Evolutionary conservation across 2,797 vertebrate genomes (phyloP), one percentile per base, ranked within the genome.

Genomic region (Sebastes oblongus): DNA sequence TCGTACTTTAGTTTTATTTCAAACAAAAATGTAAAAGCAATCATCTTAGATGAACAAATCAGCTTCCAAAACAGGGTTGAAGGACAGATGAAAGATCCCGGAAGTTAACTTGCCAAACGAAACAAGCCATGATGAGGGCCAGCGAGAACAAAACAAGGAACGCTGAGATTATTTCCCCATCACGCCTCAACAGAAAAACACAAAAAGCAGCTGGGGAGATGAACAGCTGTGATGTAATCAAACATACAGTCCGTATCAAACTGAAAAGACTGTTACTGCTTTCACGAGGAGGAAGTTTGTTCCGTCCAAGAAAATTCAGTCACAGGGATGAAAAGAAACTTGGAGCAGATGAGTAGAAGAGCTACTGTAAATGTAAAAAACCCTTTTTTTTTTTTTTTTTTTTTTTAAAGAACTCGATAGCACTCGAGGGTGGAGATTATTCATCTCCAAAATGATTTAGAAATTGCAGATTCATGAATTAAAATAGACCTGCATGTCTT

Each of bases 261-360:
- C 14, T 62, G 54, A 81, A 81, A 66, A 34, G 46, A 42, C 25
- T 3, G 12, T 50, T 2, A 0, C 29, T 24, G 58, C 71, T 75
- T 75, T 61, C 62, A 81, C 6, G 11, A 77, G 65, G 62, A 77
- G 74, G 80, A 85, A 73, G 50, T 71, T 67, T 32, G 67, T 18
- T 64, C 55, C 16, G 52, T 88, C 59, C 75, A 83, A 80, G 64
- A 75, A 68, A 12, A 0, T 1, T 0, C 9, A 4, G 1, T 52
- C 39, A n/a, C 36, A 0, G 24, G 13, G 55, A 67, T 66, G 34
- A 71, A 72, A 71, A 42, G 76, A 65, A 42, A 34, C 29, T 77
- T 8, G 70, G 61, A 29, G 22, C 22, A 65, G 70, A 85, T 46
- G 66, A 30, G 60, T 3, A 25, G 27, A 34, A 69, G 54, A 58